Evolutionary conservation across 2,113 vertebrate species (phyloP).

Genomic region (Danio rerio): DNA sequence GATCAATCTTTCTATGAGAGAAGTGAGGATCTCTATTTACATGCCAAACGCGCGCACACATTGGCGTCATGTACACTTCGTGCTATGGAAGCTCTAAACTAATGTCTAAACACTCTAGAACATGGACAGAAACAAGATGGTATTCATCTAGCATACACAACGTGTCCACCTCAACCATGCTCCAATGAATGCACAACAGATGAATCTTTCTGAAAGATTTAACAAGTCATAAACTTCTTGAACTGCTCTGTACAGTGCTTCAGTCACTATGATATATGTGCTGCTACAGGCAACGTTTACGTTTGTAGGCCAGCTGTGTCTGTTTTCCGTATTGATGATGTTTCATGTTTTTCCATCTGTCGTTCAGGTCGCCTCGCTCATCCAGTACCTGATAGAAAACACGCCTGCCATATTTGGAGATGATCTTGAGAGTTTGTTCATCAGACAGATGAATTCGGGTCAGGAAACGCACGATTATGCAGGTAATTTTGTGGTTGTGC

Average conservation of each 20-base stretch:
- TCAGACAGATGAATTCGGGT: conserved; percentile 61
- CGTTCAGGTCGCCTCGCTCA: conserved; percentile 76
- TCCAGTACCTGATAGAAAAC: conserved; percentile 82
- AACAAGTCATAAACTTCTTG: neutral
- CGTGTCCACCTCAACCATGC: neutral
- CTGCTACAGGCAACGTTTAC: neutral
- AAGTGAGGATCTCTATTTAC: neutral
- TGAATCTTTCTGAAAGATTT: conserved; percentile 10
- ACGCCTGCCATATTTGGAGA: conserved; percentile 76
- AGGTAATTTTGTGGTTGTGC: conserved; percentile 25
- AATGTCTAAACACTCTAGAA: conserved; percentile 16
- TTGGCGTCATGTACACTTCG: neutral
- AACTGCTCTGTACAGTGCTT: neutral
- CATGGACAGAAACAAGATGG: conserved; percentile 14
- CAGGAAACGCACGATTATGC: conserved; percentile 58
- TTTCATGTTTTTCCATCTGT: conserved; percentile 25
- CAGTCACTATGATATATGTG: neutral
- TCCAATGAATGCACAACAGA: neutral
- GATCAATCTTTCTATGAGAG: neutral
- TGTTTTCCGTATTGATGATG: conserved; percentile 20
- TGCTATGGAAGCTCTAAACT: neutral
- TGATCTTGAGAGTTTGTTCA: conserved; percentile 73
- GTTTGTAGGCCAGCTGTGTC: neutral
- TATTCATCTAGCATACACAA: conserved; percentile 13
- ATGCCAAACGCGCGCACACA: neutral